A percentile compares a stretch with the other conserved stretches of the same genome.
Evolutionary conservation across 2,797 vertebrate species (phyloP).

Genomic region (Gadopsis bispinosus): DNA sequence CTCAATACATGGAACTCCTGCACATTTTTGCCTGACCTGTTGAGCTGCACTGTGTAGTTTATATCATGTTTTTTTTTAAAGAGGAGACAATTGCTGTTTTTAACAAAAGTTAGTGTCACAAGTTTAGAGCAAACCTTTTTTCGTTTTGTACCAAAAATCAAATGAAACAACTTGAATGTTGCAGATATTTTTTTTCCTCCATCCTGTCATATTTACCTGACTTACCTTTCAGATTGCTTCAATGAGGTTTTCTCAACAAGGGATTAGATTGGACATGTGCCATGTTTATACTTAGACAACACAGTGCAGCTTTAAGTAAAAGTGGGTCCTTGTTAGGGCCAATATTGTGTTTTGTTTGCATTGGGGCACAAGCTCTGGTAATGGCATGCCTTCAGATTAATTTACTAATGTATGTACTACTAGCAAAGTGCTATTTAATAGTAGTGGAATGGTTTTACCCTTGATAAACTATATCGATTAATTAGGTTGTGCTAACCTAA

Average conservation of each 20-base stretch:
- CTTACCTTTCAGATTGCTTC: background rate
- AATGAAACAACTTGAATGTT: conserved; percentile 32
- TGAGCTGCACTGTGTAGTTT: conserved; percentile 62
- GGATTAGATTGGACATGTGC: background rate
- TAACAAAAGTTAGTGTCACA: background rate
- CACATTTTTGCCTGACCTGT: conserved; percentile 44
- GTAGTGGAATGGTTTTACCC: conserved; percentile 39
- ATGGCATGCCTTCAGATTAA: conserved; percentile 57
- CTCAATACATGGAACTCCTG: conserved; percentile 35
- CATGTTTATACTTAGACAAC: conserved; percentile 5
- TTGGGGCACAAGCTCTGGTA: conserved; percentile 26
- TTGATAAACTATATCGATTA: conserved; percentile 17
- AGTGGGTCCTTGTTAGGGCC: conserved; percentile 22
- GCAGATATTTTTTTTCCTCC: background rate
- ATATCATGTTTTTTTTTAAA: background rate
- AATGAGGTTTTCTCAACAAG: conserved; percentile 5
- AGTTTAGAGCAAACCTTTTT: background rate
- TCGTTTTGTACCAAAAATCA: conserved; percentile 9
- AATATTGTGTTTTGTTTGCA: conserved; percentile 43
- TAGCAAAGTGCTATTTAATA: conserved; percentile 53
- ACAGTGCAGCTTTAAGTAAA: conserved; percentile 55
- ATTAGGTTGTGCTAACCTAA: conserved; percentile 32
- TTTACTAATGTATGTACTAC: conserved; percentile 53
- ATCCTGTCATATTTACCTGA: background rate
- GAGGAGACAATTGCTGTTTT: conserved; percentile 9